These are phyloP conservation scores for Staurois parvus DNA, from an alignment of 2,797 vertebrate genomes.

Conservation along the genomic window DNA sequence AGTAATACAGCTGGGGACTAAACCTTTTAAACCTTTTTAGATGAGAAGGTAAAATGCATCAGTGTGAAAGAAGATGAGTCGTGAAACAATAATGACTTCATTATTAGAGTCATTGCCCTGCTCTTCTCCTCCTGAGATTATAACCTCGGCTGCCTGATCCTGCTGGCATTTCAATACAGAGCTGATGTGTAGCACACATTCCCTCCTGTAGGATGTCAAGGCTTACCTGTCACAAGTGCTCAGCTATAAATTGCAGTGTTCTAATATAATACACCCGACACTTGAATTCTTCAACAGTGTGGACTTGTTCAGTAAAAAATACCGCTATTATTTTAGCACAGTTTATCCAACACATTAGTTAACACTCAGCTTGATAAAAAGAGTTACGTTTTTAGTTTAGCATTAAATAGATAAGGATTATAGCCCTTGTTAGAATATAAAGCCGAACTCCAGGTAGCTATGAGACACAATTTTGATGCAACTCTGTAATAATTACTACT, in stretches of 20 bases:
- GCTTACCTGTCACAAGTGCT: slow-evolving; percentile 20
- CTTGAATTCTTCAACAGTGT: neutral
- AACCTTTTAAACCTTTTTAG: slow-evolving; percentile 52
- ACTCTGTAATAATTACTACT: too few relatives aligned
- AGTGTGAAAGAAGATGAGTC: slow-evolving; percentile 30
- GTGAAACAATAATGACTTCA: slow-evolving; percentile 52
- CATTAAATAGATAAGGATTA: neutral
- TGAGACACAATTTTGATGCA: too few relatives aligned
- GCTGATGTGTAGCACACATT: slow-evolving; percentile 2
- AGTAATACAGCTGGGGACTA: slow-evolving; percentile 32
- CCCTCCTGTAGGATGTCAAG: slow-evolving; percentile 1
- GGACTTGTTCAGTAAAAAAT: neutral
- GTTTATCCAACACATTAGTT: neutral
- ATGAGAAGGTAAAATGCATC: slow-evolving; percentile 49
- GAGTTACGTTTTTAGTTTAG: neutral
- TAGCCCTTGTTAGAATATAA: neutral
- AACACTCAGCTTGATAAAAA: neutral
- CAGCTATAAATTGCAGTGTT: neutral
- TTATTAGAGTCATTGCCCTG: slow-evolving; percentile 16
- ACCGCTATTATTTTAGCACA: neutral
- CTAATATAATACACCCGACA: neutral
- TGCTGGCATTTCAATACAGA: slow-evolving; percentile 12
- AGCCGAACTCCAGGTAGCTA: too few relatives aligned
- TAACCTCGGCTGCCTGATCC: slow-evolving; percentile 27
- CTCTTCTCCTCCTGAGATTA: slow-evolving; percentile 31